Evolutionary conservation across 2,888 invertebrate species (phyloP), one percentile per base, ranked within the genome.

Genomic region (Unio delphinus): DNA sequence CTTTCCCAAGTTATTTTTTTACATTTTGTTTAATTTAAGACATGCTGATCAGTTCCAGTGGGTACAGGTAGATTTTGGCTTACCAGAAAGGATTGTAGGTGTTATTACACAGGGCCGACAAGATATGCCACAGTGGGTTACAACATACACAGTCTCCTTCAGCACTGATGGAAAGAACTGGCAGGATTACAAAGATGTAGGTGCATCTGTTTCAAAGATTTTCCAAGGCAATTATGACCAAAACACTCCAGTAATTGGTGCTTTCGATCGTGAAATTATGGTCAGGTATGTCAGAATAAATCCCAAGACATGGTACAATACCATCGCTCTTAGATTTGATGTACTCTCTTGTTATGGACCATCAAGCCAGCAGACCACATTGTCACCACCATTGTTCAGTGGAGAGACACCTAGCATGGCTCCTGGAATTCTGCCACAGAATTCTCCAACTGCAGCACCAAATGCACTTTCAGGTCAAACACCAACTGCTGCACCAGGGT

Each of bases 271-370:
- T 61, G 81, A 82, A 66, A 74, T 86, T 23, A 71, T 72, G n/a
- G 80, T 83, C 4, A 70, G 75, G 8, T 82, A 68, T 73, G 78
- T 86, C 7, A 70, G 84, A 34, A 78, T 86, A 11, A 68, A 81
- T 23, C 86, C 86, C 3, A 61, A 76, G n/a, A 75, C 78, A 55
- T 86, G 83, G 82, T 67, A 82, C 57, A 68, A 69, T 20, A 74
- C 65, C 54, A 81, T 84, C 62, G 84, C 84, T 3, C 63, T 86
- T 34, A 59, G 86, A 65, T 74, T 85, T 73, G 85, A 86, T 56
- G 68, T 85, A 4, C 72, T 86, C 11, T 78, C 80, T 1, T 86
- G 86, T 11, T 76, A 76, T 57, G 74, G 75, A 15, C 68, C 68
- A 58, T 63, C 61, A 20, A 26, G 56, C 20, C 55, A 61, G 56